Evolutionary conservation across 2,888 invertebrate genomes (phyloP).

Genomic region (Mesochorus sp.): DNA sequence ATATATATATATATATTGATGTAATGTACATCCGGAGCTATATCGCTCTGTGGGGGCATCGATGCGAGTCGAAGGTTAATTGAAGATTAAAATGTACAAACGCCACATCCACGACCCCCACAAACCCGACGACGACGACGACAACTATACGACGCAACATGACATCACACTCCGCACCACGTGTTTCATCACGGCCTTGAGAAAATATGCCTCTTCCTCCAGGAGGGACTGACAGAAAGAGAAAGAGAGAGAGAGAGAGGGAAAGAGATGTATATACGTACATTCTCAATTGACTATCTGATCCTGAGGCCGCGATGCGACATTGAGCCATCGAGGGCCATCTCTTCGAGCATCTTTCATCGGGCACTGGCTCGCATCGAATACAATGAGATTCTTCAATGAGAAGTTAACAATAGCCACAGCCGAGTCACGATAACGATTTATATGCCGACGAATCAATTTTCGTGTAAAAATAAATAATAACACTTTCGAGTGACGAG

Average conservation of each 20-base stretch:
- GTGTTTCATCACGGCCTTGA: conserved; percentile 39
- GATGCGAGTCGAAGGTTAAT: conserved; percentile 76
- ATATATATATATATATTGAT: not conserved
- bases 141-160: conserved; percentile 68
- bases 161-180: conserved; percentile 69
- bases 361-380: not conserved
- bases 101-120: conserved; percentile 73
- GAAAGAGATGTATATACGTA: not conserved
- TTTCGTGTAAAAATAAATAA: conserved; percentile 26
- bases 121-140: too few species aligned
- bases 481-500: not conserved
- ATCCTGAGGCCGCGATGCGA: conserved; percentile 50
- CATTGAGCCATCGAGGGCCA: conserved; percentile 56
- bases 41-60: conserved; percentile 63
- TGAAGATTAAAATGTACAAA: conserved; percentile 71
- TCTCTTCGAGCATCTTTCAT: conserved; percentile 18
- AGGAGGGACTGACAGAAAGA: too few species aligned
- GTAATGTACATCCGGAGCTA: too few species aligned
- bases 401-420: conserved; percentile 27
- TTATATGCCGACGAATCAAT: conserved; percentile 23
- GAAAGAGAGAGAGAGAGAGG: too few species aligned
- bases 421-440: conserved; percentile 18
- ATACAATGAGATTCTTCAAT: conserved; percentile 53
- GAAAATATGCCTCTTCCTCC: not conserved
- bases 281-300: conserved; percentile 31